Conservation (phyloP, 2,797 vertebrate species). For the Sebastes matsubarae region DNA sequence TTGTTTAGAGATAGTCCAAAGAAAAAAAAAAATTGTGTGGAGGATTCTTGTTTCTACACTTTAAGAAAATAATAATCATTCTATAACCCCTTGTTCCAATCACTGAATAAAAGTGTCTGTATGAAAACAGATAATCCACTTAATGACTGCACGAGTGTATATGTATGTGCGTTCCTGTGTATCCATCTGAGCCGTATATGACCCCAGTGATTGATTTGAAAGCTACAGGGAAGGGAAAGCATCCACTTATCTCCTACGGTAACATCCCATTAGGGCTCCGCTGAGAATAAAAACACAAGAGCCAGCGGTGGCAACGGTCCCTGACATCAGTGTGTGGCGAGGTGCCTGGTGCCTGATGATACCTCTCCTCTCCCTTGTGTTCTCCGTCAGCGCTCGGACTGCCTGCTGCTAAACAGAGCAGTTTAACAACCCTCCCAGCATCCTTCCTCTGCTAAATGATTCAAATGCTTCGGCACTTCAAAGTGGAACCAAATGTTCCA, state of each 20-base stretch:
- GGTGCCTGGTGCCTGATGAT: conserved; percentile 42
- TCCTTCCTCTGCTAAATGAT: conserved; percentile 79
- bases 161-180: not conserved
- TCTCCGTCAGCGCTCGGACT: conserved; percentile 50
- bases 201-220: not conserved
- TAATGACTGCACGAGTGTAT: not conserved
- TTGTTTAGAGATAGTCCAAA: not conserved
- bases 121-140: not conserved
- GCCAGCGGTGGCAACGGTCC: conserved; percentile 15
- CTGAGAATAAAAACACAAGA: conserved; percentile 50
- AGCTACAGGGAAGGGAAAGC: not conserved
- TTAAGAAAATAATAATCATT: not conserved
- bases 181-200: not conserved
- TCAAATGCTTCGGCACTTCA: conserved; percentile 78
- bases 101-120: not conserved
- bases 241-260: conserved; percentile 30
- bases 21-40: not conserved
- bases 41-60: not conserved
- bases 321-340: conserved; percentile 31
- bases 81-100: not conserved
- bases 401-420: conserved; percentile 77
- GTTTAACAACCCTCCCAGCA: conserved; percentile 75
- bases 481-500: conserved; percentile 79
- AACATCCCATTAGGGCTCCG: conserved; percentile 32
- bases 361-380: conserved; percentile 57